Evolutionary conservation across 2,113 vertebrate species (phyloP), one percentile per base, ranked within the genome.

Genomic region (Actinemys pallida): DNA sequence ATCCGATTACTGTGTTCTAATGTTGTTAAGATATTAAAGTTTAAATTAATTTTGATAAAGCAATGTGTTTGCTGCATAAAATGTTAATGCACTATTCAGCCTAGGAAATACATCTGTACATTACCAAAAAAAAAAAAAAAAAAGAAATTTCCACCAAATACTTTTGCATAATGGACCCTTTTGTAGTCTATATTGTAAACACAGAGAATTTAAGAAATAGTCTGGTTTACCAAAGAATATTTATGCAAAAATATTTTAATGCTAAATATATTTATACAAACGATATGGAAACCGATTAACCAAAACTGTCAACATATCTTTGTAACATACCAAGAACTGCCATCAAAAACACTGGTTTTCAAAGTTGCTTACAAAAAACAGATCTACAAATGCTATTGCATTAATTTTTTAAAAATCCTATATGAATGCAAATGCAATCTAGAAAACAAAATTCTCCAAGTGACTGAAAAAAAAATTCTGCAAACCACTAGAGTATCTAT

Each of bases 361-460:
- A 85, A 80, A 79, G 49, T 88, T 95, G 88, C 59, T 88, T 81
- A 93, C 54, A 97, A 97, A 96, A 98, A 98, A 97, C 10, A 47
- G 89, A 75, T 81, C 83, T 79, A 76, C 82, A 19, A 39, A 31
- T 56, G 19, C 8, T 79, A 57, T 49, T 79, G 39, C 35, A 49
- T 13, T 11, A 29, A 14, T 25, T 8, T 90, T 50, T 49, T 22
- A 45, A 11, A 88, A 93, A 83, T 1, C 4, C 6, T 81, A 42
- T 39, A 19, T 90, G 54, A 91, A 79, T 87, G 45, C 49, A 93
- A 78, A 87, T 83, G 52, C 25, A 49, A 52, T 27, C 86, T 56
- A 69, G 6, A 83, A 22, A 92, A 95, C 35, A 75, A 57, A 86
- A 20, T 8, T 11, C 8, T 45, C 85, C 31, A 39, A 81, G 82